Evolutionary conservation across 2,888 invertebrate species (phyloP), one percentile per base, ranked within the genome.

Genomic region (Sarcophaga subvicina): DNA sequence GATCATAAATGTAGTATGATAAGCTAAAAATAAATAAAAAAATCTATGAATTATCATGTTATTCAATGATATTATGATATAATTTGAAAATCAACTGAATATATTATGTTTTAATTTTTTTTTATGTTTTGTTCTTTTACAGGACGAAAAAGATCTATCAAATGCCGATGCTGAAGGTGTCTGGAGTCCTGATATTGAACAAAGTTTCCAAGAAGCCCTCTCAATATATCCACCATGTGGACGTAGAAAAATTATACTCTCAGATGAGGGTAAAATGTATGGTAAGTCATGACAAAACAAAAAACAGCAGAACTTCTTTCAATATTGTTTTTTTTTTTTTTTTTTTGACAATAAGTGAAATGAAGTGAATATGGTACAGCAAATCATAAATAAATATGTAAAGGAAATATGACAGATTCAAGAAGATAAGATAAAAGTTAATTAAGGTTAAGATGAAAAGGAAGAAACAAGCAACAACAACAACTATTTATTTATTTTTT

Each of bases 261-360:
- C 99, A 91, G 99, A 99, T 94, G 99, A 99, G 95, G 99, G 99
- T 93, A 99, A 99, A 96, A 99, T 99, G 99, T 99, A 99, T 95
- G 99, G 99, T 99, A 95, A 97, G 98, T 97, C 59, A 54, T 37
- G 37, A 45, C 12, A 54, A 63, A 27, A 27, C 27, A 27, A 27
- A 4, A 27, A 27, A 27, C 4, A 27, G 27, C 27, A 27, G n/a
- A 49, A 49, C 14, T 14, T 49, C 14, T 14, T 54, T 54, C 17
- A 14, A 54, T 54, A 54, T 54, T 54, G 14, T 2, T 54, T 54
- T 54, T 49, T 49, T 20, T 22, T 22, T 22, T 22, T 22, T 22
- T 27, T 49, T 49, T 49, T 12, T 14, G 17, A 17, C 17, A 14
- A 37, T 54, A 54, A 54, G 17, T 14, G 54, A 54, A 54, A 2